These are phyloP conservation scores for Hesperia comma DNA, from an alignment of 2,888 invertebrate species.

Conservation along the genomic window DNA sequence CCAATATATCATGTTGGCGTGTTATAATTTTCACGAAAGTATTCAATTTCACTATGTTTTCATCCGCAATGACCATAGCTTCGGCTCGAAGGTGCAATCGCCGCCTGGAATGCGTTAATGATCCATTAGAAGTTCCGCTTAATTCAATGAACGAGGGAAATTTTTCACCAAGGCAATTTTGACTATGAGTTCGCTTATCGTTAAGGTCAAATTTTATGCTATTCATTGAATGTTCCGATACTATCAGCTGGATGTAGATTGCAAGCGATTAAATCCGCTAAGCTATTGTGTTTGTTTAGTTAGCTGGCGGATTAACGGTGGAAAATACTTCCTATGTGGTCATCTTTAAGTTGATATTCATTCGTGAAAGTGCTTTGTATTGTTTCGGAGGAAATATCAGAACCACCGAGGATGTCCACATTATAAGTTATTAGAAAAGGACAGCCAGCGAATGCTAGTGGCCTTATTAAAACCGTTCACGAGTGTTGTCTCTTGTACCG, in stretches of 20 bases:
- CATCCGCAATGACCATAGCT: constrained; percentile 15
- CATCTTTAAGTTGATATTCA: neutral
- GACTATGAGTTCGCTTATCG: constrained; percentile 7
- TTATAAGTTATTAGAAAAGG: constrained; percentile 29
- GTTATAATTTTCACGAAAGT: constrained; percentile 20
- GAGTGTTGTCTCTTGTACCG: constrained; percentile 21
- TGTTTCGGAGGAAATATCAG: constrained; percentile 24
- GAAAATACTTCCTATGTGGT: constrained; percentile 4
- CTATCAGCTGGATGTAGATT: constrained; percentile 17
- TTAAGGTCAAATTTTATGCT: constrained; percentile 13
- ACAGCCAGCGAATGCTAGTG: constrained; percentile 29
- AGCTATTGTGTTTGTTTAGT: constrained; percentile 13
- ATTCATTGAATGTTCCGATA: constrained; percentile 14
- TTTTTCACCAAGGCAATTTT: neutral
- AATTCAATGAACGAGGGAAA: constrained; percentile 5
- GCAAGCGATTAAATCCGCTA: constrained; percentile 17
- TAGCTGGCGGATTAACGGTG: neutral
- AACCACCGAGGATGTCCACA: constrained; percentile 13
- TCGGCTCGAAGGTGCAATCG: constrained; percentile 25
- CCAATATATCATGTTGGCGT: neutral
- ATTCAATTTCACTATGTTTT: constrained; percentile 24
- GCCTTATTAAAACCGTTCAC: constrained; percentile 27
- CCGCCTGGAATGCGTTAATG: constrained; percentile 26
- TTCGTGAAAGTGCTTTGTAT: neutral
- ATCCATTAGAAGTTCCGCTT: constrained; percentile 5